Evolutionary conservation across 2,113 vertebrate genomes (phyloP), one percentile per base, ranked within the genome.

Genomic region (Scolopax mira): DNA sequence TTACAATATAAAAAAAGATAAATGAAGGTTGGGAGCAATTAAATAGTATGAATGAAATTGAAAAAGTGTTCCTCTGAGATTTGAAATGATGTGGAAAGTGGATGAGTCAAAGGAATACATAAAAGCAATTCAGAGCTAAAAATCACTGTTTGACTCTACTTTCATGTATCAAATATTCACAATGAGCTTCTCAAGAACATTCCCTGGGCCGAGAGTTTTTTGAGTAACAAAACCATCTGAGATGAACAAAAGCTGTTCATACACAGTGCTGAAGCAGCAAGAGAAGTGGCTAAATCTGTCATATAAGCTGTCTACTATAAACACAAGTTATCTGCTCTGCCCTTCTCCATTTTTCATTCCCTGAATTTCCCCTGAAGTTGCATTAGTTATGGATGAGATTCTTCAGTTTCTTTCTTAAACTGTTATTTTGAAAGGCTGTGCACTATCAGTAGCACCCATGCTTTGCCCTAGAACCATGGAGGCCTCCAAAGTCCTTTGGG

Each of bases 101-200:
- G 61, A 92, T 94, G 44, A 93, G 48, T 67, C 94, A 93, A 93
- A 90, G 37, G n/a, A 88, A 89, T 61, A 84, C 14, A 90, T n/a
- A 69, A 80, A 89, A 79, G 74, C 4, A 0, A 78, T 84, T 87
- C 88, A 79, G 90, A 90, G 39, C 75, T 81, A 88, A 86, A 94
- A 93, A 49, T 78, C 7, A 3, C 7, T 0, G 9, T 74, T 81
- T 84, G 52, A 72, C 28, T 90, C 42, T 86, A 14, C 31, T 93
- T 81, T 55, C 4, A 7, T 60, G 31, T 86, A 78, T 72, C 75
- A 88, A 90, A 88, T 84, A 79, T 41, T 75, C 65, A 64, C 65
- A 81, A 28, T 37, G 48, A 92, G 46, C 61, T 69, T 64, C 48
- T 74, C 15, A 13, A 81, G 90, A 96, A 84, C n/a, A 49, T 90